Conservation (phyloP, 2,888 invertebrate genomes). For the Cephonodes hylas region DNA sequence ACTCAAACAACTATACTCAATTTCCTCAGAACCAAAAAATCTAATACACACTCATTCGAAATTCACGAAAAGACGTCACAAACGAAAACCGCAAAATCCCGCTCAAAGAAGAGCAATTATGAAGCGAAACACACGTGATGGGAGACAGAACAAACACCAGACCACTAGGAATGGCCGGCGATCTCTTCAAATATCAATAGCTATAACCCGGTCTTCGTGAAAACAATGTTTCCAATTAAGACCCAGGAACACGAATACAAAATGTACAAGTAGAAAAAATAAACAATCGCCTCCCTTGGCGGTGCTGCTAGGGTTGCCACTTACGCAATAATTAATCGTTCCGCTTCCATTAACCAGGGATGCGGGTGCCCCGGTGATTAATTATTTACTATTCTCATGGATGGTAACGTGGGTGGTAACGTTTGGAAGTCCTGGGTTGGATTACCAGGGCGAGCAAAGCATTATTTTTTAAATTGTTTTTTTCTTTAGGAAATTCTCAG, state of each 20-base stretch:
- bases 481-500: no score
- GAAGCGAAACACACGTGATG: not conserved
- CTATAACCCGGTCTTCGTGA: conserved; percentile 11
- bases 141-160: not conserved
- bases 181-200: not conserved
- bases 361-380: no score
- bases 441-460: no score
- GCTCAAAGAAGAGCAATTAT: not conserved
- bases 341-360: not conserved
- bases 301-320: conserved; percentile 24
- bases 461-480: no score
- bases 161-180: not conserved
- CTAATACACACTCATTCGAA: not conserved
- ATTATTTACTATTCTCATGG: no score
- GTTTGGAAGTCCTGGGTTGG: no score
- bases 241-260: conserved; percentile 25
- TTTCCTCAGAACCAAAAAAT: not conserved
- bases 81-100: not conserved
- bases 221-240: conserved; percentile 31
- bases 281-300: conserved; percentile 23
- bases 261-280: conserved; percentile 26
- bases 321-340: not conserved
- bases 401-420: no score
- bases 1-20: no score
- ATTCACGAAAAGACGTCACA: not conserved